Evolutionary conservation across 2,113 vertebrate species (phyloP), one percentile per base, ranked within the genome.

Genomic region (Ranitomeya imitator): DNA sequence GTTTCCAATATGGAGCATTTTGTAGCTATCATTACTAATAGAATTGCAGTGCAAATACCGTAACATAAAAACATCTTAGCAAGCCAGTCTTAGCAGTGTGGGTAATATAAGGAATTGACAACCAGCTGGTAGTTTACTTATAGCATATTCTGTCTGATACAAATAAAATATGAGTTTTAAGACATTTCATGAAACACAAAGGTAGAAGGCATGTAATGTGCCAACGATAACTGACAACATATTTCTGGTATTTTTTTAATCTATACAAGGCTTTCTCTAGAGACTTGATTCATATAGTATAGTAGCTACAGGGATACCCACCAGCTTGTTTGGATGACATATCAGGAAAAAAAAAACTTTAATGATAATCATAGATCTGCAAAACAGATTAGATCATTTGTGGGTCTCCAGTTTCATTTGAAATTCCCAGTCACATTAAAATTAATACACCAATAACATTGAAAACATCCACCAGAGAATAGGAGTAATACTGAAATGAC

Each of bases 241-340:
- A 31, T 16, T 73, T 73, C 14, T 73, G 69, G 9, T 74, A 31
- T 45, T 57, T 26, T 26, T 59, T 60, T 31, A 7, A 80, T 31
- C 55, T 60, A 37, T 18, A 13, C 57, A 69, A 54, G 60, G 7
- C 37, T 52, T 19, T 67, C 80, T 52, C 61, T 52, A n/a, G 23
- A 31, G 81, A 19, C 23, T 83, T 65, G 14, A 83, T 54, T 45
- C n/a, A 83, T 83, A 83, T 8, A 23, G 81, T 23, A n/a, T 37
- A 0, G 45, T 83, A 15, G 61, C 81, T 69, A 61, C 21, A 69
- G 63, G 81, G 81, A 83, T 83, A n/a, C 45, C 81, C 51, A 69
- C 63, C 21, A 69, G 81, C 61, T 83, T 83, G 81, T 83, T 83
- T 69, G 63, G 45, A 83, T 69, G 61, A 83, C 81, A 83, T 69